Base-by-base conservation (phyloP, 2,113 vertebrate genomes). In the Saccopteryx leptura region DNA sequence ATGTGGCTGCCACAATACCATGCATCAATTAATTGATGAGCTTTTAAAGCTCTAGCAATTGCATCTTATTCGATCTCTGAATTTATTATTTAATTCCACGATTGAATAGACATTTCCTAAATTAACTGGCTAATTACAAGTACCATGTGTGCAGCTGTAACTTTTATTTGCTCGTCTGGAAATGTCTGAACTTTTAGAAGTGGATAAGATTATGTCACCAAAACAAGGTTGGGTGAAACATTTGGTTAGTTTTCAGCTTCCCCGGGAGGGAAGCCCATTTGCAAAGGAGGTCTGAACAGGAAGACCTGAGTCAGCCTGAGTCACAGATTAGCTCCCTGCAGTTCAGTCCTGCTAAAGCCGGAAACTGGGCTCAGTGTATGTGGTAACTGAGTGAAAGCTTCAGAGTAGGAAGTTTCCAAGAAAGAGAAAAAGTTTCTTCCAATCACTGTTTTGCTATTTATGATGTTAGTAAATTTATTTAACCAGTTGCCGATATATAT, bases 161-260 rank as follows among this genome's bases (percentile, higher is more conserved):
- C 26, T 83, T 68, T 80, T 9, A 84, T 72, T 94, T 80, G 23
- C 50, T 95, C 83, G 39, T 46, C 21, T 79, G 5, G 4, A 48
- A 71, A 26, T 54, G 33, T 50, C 13, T 69, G n/a, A 75, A 76
- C 12, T 93, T 94, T 69, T 26, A 11, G 50, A 90, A 88, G 89
- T 17, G 9, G 12, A 4, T 93, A 82, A 33, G 58, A 71, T 90
- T 88, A 28, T 79, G 11, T 78, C 76, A 74, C 31, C 19, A 15
- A 10, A 48, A 46, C 58, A 52, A 91, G 28, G 54, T 31, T 65
- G 74, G 60, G 46, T 63, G 87, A 87, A 76, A 56, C 71, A 28
- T 63, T 88, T 93, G 87, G 72, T 91, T 50, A 15, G 50, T 92
- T 83, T 90, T 85, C 58, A 75, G 68, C 48, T 80, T 95, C 86